Base-by-base conservation (phyloP, 2,888 invertebrate genomes). In the Alloscopus bannaensis region DNA sequence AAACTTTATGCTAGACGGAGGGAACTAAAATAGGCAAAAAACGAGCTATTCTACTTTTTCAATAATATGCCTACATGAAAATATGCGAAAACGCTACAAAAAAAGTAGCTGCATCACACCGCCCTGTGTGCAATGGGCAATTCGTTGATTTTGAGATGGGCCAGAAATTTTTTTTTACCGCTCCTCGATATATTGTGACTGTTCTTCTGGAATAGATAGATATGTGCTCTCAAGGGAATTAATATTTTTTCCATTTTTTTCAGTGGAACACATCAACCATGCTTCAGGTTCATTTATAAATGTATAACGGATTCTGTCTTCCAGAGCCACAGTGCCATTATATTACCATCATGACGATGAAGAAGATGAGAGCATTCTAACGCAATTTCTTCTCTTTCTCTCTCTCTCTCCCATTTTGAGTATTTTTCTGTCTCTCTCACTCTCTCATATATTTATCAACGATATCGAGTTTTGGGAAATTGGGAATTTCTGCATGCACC, bases 141-240 rank as follows among this genome's bases (percentile, higher is more conserved):
- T 20, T 11, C 26, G 57, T 42, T 40, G 69, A 42, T 36, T 69
- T 29, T 55, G 69, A 68, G 45, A 64, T 45, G 24, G 40, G 29
- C 18, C 1, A 11, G 42, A 60, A 60, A 50, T 11, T 22, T n/a
- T 59, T 57, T 45, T 60, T 47, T 13, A 47, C 47, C 47, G n/a
- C 18, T 47, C 6, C 8, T 36, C 36, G 36, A 36, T 36, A 6
- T n/a, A n/a, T 13, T 6, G 31, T 71, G 72, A 24, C 28, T 72
- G 62, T 57, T 73, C 65, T 55, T 73, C 73, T 73, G 64, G 65
- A 73, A 73, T 52, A 69, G 68, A 73, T 75, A 77, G 68, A 69
- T 69, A 62, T 70, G 69, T 55, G 69, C 69, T 69, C 77, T 77
- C 77, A 52, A 62, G 77, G 42, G 77, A 77, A 77, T 77, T 75